These are phyloP conservation scores for Passer montanus DNA, from an alignment of 2,113 vertebrate species.

Conservation along the genomic window DNA sequence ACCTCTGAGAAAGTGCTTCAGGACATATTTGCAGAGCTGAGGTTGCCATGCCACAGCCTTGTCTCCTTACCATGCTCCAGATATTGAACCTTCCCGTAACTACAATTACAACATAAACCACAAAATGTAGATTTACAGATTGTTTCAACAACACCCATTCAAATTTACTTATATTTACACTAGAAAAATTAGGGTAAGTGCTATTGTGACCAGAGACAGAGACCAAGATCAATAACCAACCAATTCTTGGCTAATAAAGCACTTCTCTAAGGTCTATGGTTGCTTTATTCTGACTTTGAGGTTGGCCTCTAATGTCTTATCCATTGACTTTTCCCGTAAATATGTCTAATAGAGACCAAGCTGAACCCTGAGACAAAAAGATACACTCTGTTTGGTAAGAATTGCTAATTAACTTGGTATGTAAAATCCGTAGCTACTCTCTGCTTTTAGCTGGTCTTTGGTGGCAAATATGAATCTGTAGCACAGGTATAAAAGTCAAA, in stretches of 20 bases:
- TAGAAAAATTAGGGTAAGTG: slow-evolving; percentile 99
- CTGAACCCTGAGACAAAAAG: slow-evolving; percentile 79
- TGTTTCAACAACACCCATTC: slow-evolving; percentile 96
- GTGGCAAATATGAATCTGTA: neutral
- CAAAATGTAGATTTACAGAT: slow-evolving; percentile 94
- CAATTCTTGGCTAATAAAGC: slow-evolving; percentile 99
- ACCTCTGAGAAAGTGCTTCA: slow-evolving; percentile 81
- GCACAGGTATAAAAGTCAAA: slow-evolving; percentile 13
- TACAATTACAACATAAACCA: slow-evolving; percentile 95
- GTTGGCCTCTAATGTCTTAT: slow-evolving; percentile 97
- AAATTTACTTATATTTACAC: slow-evolving; percentile 99
- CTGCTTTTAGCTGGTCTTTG: neutral
- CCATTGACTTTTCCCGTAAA: slow-evolving; percentile 96
- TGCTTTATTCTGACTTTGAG: slow-evolving; percentile 93
- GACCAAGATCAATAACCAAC: slow-evolving; percentile 98
- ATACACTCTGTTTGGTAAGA: slow-evolving; percentile 85
- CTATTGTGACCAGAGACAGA: slow-evolving; percentile 96
- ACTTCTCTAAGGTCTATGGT: slow-evolving; percentile 93
- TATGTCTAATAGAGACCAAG: slow-evolving; percentile 83
- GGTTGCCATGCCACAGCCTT: slow-evolving; percentile 90
- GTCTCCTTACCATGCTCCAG: slow-evolving; percentile 90
- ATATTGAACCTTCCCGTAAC: slow-evolving; percentile 99
- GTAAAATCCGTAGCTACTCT: slow-evolving; percentile 77
- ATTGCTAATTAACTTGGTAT: slow-evolving; percentile 87
- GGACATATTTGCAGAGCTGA: slow-evolving; percentile 81